Evolutionary conservation across 2,888 invertebrate species (phyloP).

Genomic region (Cyclophora punctaria): DNA sequence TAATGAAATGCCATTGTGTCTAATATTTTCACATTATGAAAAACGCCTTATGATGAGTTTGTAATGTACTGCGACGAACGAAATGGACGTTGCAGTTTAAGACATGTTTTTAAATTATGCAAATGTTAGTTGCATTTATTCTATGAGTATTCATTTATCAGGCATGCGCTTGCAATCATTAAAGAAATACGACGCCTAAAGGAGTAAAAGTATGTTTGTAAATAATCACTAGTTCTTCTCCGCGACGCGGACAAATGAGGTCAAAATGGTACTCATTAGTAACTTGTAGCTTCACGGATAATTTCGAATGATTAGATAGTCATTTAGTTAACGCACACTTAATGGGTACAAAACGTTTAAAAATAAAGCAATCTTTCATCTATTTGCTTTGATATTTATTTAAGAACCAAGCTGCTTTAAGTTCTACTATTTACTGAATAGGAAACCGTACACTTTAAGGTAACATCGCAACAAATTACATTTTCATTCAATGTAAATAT

Average conservation of each 20-base stretch:
- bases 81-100: constrained; percentile 14
- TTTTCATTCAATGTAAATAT: constrained; percentile 70
- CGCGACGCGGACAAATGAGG: constrained; percentile 28
- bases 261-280: constrained; percentile 13
- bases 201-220: constrained; percentile 30
- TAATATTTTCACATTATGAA: too few relatives aligned
- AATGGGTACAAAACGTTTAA: too few relatives aligned
- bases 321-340: too few relatives aligned
- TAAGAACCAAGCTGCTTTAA: too few relatives aligned
- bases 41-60: constrained; percentile 1
- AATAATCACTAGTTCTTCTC: constrained; percentile 27
- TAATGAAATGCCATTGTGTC: too few relatives aligned
- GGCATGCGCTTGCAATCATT: constrained; percentile 33
- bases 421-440: constrained; percentile 12
- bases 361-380: too few relatives aligned
- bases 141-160: constrained; percentile 30
- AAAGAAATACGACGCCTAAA: constrained; percentile 26
- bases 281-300: background rate
- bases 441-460: constrained; percentile 7
- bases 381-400: too few relatives aligned
- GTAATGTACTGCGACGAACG: constrained; percentile 2
- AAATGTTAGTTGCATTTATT: constrained; percentile 23
- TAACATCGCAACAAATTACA: constrained; percentile 58
- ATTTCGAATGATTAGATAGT: too few relatives aligned
- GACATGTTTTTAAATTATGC: constrained; percentile 10